Evolutionary conservation across 2,888 invertebrate species (phyloP).

Genomic region (Amorpha juglandis): DNA sequence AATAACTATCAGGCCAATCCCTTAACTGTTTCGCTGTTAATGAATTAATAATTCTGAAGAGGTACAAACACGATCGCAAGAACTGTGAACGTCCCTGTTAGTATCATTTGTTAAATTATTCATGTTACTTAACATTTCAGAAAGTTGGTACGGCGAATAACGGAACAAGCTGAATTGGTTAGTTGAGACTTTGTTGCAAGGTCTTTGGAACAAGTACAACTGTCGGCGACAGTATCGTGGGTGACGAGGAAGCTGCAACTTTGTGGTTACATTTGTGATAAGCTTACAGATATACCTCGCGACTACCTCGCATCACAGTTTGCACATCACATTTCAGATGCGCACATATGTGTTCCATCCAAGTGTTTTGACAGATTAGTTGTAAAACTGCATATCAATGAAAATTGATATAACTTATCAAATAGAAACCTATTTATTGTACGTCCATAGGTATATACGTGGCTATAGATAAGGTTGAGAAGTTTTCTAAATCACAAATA

Average conservation of each 20-base stretch:
- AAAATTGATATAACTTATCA: neutral
- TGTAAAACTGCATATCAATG: neutral
- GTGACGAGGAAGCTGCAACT: conserved; percentile 41
- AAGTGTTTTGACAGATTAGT: neutral
- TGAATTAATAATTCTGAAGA: conserved; percentile 14
- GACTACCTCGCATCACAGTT: conserved; percentile 36
- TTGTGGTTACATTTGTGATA: conserved; percentile 51
- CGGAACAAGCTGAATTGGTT: conserved; percentile 63
- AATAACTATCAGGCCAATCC: conserved; percentile 13
- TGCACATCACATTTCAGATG: neutral
- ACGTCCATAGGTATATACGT: too few species aligned
- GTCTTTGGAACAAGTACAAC: conserved; percentile 62
- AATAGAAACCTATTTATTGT: neutral
- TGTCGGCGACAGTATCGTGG: conserved; percentile 48
- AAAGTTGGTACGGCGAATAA: conserved; percentile 47
- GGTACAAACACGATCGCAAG: conserved; percentile 21
- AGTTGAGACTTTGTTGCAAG: conserved; percentile 73
- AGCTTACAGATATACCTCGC: conserved; percentile 42
- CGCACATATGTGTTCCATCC: conserved; percentile 2
- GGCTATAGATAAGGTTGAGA: too few species aligned
- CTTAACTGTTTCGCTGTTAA: conserved; percentile 11
- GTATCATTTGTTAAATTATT: conserved; percentile 65
- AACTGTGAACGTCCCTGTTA: conserved; percentile 43
- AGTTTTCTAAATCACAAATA: too few species aligned
- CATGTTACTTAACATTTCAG: conserved; percentile 60